Percentiles rank a stretch among this genome's conserved stretches.
These are phyloP conservation scores for Pomatorhinus ruficollis DNA, from an alignment of 2,113 vertebrate species.

Conservation along the genomic window DNA sequence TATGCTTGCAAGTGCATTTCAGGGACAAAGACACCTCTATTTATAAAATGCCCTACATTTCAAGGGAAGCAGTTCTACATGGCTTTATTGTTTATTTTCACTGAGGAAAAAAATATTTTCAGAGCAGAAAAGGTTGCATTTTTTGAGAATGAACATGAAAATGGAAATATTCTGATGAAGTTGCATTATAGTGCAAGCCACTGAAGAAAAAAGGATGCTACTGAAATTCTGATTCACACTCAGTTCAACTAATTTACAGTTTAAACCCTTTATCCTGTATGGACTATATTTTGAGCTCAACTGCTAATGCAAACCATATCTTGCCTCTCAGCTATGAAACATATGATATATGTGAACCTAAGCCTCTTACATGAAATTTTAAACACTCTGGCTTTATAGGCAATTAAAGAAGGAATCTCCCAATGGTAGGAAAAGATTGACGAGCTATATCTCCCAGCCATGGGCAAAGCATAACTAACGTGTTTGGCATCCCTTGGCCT, in stretches of 20 bases:
- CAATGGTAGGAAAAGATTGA: neutral
- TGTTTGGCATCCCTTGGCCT: neutral
- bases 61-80: neutral
- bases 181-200: neutral
- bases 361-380: slow-evolving; percentile 39
- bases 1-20: neutral
- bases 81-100: neutral
- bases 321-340: neutral
- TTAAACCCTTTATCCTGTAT: neutral
- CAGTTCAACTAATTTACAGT: neutral
- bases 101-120: neutral
- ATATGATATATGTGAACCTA: neutral
- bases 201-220: neutral
- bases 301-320: neutral
- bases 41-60: neutral
- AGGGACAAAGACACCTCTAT: neutral
- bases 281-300: neutral
- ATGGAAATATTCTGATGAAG: neutral
- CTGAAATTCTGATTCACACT: neutral
- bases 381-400: neutral
- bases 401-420: slow-evolving; percentile 19
- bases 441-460: neutral
- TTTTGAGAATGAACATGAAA: neutral
- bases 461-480: neutral
- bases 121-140: neutral